Percentiles rank a stretch among this genome's conserved stretches.
phyloP scores from a whole-genome alignment of 2,888 invertebrate genomes.

The Cerastis rubricosa region DNA sequence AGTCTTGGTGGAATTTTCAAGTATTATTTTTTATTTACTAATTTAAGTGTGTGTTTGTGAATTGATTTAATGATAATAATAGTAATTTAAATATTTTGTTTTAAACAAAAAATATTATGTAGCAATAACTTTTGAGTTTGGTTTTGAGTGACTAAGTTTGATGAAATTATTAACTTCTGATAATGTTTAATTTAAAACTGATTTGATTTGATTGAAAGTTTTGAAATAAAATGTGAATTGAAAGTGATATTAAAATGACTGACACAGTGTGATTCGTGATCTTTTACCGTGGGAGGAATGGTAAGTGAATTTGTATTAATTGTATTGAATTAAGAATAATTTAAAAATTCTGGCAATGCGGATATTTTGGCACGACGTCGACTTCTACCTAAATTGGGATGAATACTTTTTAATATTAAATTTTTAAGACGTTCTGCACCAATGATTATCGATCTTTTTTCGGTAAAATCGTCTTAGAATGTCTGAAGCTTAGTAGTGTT shows the following conservation, averaged over 20 bases:
- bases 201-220: background rate
- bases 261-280: slow-evolving; percentile 35
- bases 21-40: background rate
- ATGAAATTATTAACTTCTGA: background rate
- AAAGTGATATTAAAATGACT: slow-evolving; percentile 51
- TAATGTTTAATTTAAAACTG: slow-evolving; percentile 24
- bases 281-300: slow-evolving; percentile 46
- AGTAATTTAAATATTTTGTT: background rate
- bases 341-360: background rate
- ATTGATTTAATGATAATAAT: background rate
- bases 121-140: background rate
- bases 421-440: too few species aligned
- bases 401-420: background rate
- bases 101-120: background rate
- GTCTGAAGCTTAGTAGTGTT: background rate
- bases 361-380: background rate
- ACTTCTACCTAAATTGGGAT: background rate
- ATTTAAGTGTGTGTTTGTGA: slow-evolving; percentile 6
- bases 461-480: background rate
- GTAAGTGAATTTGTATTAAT: slow-evolving; percentile 29
- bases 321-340: background rate
- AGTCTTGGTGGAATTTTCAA: slow-evolving; percentile 14
- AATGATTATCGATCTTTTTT: background rate
- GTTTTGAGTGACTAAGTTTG: slow-evolving; percentile 12
- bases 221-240: slow-evolving; percentile 35